Percentiles rank a stretch among this genome's conserved stretches.
Evolutionary conservation across 1,140 invertebrate genomes (phyloP).

Genomic region (Archegozetes longisetosus): DNA sequence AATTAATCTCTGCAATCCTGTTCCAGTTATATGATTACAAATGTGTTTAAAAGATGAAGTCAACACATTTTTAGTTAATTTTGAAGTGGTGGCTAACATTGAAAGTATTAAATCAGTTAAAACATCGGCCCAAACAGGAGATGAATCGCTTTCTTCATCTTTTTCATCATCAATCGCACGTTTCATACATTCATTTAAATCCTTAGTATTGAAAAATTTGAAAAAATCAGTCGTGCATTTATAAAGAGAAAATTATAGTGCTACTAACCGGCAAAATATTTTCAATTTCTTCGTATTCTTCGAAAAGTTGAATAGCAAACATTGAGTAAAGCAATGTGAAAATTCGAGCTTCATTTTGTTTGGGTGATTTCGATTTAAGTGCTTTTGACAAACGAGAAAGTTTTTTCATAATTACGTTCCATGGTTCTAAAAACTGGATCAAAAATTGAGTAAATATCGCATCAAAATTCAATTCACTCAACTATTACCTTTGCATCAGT

Average conservation of each 20-base stretch:
- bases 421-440: background rate
- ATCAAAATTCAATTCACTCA: too few relatives aligned
- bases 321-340: conserved; percentile 1
- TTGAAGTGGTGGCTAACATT: conserved; percentile 10
- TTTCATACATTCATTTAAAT: conserved; percentile 8
- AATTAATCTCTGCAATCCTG: conserved; percentile 3
- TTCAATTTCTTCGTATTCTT: conserved; percentile 1
- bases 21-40: conserved; percentile 3
- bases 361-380: background rate
- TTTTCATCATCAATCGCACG: background rate
- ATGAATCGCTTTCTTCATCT: background rate
- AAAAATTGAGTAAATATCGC: too few relatives aligned
- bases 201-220: background rate
- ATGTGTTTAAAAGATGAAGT: conserved; percentile 11
- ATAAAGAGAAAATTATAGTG: background rate
- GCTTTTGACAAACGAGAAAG: background rate
- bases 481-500: background rate
- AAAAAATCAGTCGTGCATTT: background rate
- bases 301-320: conserved; percentile 6
- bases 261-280: background rate
- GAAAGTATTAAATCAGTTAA: conserved; percentile 13
- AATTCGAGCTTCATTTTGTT: background rate
- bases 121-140: conserved; percentile 15
- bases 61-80: conserved; percentile 12
- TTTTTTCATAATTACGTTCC: background rate